Evolutionary conservation across 2,113 vertebrate genomes (phyloP), one percentile per base, ranked within the genome.

Genomic region (Mormyrus iriodes): DNA sequence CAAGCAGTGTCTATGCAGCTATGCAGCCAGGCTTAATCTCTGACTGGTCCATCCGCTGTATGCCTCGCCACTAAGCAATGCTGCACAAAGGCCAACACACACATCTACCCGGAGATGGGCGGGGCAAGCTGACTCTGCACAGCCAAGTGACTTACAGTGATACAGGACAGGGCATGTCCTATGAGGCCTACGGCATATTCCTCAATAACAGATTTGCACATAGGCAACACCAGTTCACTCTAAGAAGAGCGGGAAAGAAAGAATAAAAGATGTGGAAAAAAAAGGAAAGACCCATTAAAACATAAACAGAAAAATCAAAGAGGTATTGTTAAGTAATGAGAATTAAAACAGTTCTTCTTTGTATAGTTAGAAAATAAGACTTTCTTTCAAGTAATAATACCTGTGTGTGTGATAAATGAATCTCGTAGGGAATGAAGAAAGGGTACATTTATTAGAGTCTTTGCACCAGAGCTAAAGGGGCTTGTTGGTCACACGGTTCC

Each of bases 191-290:
- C 79, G 96, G 94, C 92, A 95, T 93, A 91, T 96, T 97, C 96
- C 97, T 95, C 93, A 94, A 97, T 88, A 97, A 94, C 27, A 96
- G 88, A 95, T 96, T 94, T 95, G 96, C 95, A 92, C 95, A 96
- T 93, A 96, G 94, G 95, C 96, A 97, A 96, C 95, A 97, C 93
- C 96, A 96, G 95, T 95, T 95, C 93, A 93, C 95, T 96, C 96
- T 97, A 95, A 19, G 24, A 53, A 86, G 27, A 93, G 89, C 91
- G 90, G 82, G 86, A 88, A 86, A 93, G 92, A 94, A 51, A 86
- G n/a, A 15, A 19, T 24, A 31, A 35, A 53, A 52, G 46, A n/a
- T 31, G 3, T 48, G 88, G 65, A 91, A 89, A 89, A 93, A 90
- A 90, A 92, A 88, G 92, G 85, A 91, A 92, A 90, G 94, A 49